Evolutionary conservation across 2,888 invertebrate species (phyloP).

Genomic region (Listrodromus nycthemerus): DNA sequence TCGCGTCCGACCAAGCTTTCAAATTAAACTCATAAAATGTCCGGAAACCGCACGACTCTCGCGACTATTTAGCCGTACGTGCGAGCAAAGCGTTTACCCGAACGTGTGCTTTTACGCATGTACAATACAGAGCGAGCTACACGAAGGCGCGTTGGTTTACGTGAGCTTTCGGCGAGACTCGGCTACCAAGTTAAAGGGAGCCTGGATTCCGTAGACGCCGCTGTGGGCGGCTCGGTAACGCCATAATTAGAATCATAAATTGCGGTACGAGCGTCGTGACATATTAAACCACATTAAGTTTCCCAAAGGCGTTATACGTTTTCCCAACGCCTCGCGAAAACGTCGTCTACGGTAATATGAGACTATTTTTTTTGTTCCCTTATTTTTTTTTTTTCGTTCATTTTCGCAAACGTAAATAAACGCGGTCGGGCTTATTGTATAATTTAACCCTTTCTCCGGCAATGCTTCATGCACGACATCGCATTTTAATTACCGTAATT

Average conservation of each 20-base stretch:
- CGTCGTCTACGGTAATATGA: neutral
- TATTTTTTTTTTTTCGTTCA: neutral
- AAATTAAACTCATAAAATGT: conserved; percentile 83
- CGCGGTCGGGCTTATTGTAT: neutral
- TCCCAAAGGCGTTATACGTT: conserved; percentile 36
- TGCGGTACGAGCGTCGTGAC: conserved; percentile 65
- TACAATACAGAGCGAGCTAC: conserved; percentile 28
- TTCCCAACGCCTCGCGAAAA: conserved; percentile 24
- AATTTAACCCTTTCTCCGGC: neutral
- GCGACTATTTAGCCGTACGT: conserved; percentile 69
- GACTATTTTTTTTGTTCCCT: neutral
- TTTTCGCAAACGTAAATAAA: conserved; percentile 12
- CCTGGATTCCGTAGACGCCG: conserved; percentile 52
- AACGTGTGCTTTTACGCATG: conserved; percentile 53
- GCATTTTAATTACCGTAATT: conserved; percentile 9
- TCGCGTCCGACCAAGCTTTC: conserved; percentile 68
- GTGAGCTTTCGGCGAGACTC: conserved; percentile 35
- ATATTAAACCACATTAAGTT: conserved; percentile 63
- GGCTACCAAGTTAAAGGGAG: conserved; percentile 43
- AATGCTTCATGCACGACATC: neutral
- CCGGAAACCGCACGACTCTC: conserved; percentile 70
- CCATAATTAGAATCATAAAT: conserved; percentile 80
- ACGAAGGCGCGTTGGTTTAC: conserved; percentile 40
- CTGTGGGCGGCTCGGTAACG: conserved; percentile 37
- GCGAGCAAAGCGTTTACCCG: conserved; percentile 57